phyloP scores from a whole-genome alignment of 2,797 vertebrate species.

The Propithecus deckenii region DNA sequence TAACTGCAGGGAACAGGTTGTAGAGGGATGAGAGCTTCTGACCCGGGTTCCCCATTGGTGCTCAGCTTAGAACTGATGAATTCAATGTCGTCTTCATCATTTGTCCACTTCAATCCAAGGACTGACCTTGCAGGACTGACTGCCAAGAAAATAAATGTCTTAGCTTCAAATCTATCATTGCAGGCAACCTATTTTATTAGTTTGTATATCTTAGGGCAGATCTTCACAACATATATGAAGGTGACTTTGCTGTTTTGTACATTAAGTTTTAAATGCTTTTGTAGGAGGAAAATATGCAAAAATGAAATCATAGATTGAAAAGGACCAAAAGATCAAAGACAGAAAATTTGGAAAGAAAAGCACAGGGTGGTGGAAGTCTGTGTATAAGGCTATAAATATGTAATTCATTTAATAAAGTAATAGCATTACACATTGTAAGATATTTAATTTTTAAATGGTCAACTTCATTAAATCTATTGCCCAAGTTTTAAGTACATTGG shows the following conservation, averaged over 20 bases:
- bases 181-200: neutral
- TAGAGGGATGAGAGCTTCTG: neutral
- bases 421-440: neutral
- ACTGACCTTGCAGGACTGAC: neutral
- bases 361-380: neutral
- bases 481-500: slow-evolving; percentile 31
- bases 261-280: slow-evolving; percentile 29
- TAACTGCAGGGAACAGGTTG: neutral
- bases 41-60: neutral
- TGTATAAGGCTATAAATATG: neutral
- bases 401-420: slow-evolving; percentile 25
- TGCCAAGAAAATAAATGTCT: slow-evolving; percentile 34
- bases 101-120: slow-evolving; percentile 8
- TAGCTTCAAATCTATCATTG: neutral
- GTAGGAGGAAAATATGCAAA: neutral
- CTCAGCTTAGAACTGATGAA: neutral
- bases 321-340: neutral
- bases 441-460: slow-evolving; percentile 8
- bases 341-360: neutral
- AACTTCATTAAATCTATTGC: slow-evolving; percentile 34
- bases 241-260: neutral
- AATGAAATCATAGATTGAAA: neutral
- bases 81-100: neutral
- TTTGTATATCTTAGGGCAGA: neutral
- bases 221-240: neutral